phyloP scores from a whole-genome alignment of 2,888 invertebrate genomes.

The Augiades crinisus region DNA sequence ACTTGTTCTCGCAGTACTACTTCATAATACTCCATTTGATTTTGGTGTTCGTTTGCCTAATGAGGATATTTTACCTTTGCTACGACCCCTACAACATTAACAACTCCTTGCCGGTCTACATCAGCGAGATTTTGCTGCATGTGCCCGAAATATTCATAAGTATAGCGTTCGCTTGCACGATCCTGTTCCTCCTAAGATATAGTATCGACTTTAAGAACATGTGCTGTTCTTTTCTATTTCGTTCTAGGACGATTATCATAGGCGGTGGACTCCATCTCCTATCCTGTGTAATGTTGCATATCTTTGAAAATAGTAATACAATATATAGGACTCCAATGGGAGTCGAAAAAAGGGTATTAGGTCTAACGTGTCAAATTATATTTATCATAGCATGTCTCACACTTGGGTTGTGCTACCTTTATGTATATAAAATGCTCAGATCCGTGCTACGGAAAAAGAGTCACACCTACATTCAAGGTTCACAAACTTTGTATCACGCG shows the following conservation, averaged over 20 bases:
- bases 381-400: slow-evolving; percentile 93
- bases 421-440: slow-evolving; percentile 89
- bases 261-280: slow-evolving; percentile 90
- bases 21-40: slow-evolving; percentile 93
- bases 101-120: slow-evolving; percentile 87
- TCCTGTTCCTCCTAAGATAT: slow-evolving; percentile 91
- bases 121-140: slow-evolving; percentile 91
- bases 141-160: slow-evolving; percentile 93
- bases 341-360: slow-evolving; percentile 83
- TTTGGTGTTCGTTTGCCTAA: slow-evolving; percentile 89
- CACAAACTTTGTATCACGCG: slow-evolving; percentile 91
- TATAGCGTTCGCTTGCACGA: slow-evolving; percentile 93
- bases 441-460: slow-evolving; percentile 88
- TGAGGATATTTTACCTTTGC: slow-evolving; percentile 92
- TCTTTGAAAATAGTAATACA: slow-evolving; percentile 84
- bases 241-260: slow-evolving; percentile 89
- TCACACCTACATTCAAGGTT: slow-evolving; percentile 89
- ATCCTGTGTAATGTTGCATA: slow-evolving; percentile 91
- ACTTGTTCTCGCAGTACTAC: slow-evolving; percentile 93
- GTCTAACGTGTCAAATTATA: slow-evolving; percentile 91
- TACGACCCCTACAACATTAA: slow-evolving; percentile 96
- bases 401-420: slow-evolving; percentile 91
- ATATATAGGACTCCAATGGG: slow-evolving; percentile 68
- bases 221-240: slow-evolving; percentile 86
- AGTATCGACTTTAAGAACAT: slow-evolving; percentile 88